A percentile compares a stretch with the other conserved stretches of the same genome.
These are phyloP conservation scores for Halocaridina rubra DNA, from an alignment of 2,888 invertebrate species.

Conservation along the genomic window DNA sequence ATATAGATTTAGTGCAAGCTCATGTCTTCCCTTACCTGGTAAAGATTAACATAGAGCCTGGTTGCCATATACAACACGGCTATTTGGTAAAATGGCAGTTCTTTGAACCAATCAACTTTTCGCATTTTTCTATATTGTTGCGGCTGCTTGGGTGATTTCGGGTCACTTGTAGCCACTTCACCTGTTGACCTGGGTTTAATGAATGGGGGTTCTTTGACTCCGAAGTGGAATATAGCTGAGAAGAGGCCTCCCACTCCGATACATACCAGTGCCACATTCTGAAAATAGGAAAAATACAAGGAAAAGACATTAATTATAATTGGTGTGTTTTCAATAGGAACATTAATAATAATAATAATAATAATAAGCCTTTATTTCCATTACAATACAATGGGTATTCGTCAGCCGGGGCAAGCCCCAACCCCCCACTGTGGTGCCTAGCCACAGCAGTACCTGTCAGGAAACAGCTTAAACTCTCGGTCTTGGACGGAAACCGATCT, in stretches of 20 bases:
- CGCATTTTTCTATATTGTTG: slow-evolving; percentile 12
- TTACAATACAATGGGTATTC: too few species aligned
- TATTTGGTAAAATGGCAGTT: slow-evolving; percentile 60
- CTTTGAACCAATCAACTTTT: slow-evolving; percentile 59
- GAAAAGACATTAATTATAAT: too few species aligned
- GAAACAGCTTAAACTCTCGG: too few species aligned
- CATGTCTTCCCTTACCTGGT: slow-evolving; percentile 60
- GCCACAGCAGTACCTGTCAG: too few species aligned
- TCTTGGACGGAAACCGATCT: too few species aligned
- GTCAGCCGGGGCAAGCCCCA: too few species aligned
- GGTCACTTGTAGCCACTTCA: background rate
- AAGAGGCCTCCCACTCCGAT: slow-evolving; percentile 75
- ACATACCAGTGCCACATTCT: slow-evolving; percentile 70
- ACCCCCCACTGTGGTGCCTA: too few species aligned
- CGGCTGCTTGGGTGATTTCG: background rate
- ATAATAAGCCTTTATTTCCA: too few species aligned
- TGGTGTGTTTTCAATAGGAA: too few species aligned
- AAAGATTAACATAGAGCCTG: slow-evolving; percentile 58
- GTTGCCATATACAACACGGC: slow-evolving; percentile 63
- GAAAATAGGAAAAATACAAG: background rate
- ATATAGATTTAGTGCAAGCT: too few species aligned
- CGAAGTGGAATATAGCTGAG: slow-evolving; percentile 78
- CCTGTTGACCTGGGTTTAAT: background rate
- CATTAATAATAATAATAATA: too few species aligned
- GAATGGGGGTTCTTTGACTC: slow-evolving; percentile 73